These are phyloP conservation scores for Poeciliopsis gracilis DNA, from an alignment of 2,797 vertebrate species.

Conservation along the genomic window DNA sequence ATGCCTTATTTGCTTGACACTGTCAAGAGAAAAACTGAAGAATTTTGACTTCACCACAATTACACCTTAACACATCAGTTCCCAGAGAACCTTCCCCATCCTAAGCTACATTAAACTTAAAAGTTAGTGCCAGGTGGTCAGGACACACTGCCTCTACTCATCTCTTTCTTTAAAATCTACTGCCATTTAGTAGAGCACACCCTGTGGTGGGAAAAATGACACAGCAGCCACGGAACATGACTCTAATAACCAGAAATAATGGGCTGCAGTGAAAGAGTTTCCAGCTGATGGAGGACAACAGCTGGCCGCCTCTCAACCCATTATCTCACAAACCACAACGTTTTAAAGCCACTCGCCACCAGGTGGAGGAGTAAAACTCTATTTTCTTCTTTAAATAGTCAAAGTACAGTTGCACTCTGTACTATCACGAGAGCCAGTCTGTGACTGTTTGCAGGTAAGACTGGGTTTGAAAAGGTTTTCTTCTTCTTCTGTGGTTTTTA, in stretches of 20 bases:
- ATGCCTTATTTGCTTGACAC: background rate
- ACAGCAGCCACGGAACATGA: slow-evolving; percentile 52
- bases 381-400: slow-evolving; percentile 37
- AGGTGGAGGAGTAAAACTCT: background rate
- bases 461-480: background rate
- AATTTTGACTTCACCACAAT: slow-evolving; percentile 40
- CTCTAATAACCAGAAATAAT: slow-evolving; percentile 57
- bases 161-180: slow-evolving; percentile 41
- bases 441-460: background rate
- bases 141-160: slow-evolving; percentile 26
- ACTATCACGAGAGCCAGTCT: background rate
- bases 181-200: slow-evolving; percentile 69
- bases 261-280: slow-evolving; percentile 26
- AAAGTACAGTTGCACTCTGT: slow-evolving; percentile 13
- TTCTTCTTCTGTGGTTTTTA: background rate
- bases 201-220: slow-evolving; percentile 69
- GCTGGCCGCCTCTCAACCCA: slow-evolving; percentile 41
- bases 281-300: slow-evolving; percentile 54
- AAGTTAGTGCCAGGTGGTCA: slow-evolving; percentile 46
- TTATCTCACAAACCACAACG: slow-evolving; percentile 45
- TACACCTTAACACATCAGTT: slow-evolving; percentile 42
- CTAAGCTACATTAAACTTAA: slow-evolving; percentile 66
- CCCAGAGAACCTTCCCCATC: slow-evolving; percentile 31
- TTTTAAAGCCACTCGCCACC: slow-evolving; percentile 42
- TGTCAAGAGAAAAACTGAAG: slow-evolving; percentile 18